Conservation (phyloP, 2,888 invertebrate genomes). For the Eledona agricola region DNA sequence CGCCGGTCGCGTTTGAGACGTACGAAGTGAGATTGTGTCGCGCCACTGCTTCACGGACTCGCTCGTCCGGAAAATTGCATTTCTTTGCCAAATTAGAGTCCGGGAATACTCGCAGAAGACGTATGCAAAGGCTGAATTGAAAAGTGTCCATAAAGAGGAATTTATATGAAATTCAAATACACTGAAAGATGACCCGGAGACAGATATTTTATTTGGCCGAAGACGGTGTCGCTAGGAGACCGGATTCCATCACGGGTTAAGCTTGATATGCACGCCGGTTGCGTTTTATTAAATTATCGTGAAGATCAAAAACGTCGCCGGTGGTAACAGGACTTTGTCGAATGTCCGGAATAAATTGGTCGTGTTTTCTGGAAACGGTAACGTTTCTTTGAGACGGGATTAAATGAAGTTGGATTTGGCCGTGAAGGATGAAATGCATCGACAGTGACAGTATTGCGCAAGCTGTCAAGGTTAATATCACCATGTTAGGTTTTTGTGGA, state of each 20-base stretch:
- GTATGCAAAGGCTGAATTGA: not conserved
- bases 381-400: not conserved
- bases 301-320: conserved; percentile 33
- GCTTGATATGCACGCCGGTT: conserved; percentile 29
- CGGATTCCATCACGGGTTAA: conserved; percentile 30
- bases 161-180: conserved; percentile 23
- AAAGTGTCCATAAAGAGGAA: conserved; percentile 13
- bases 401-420: conserved; percentile 2
- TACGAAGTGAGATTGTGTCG: too few species aligned
- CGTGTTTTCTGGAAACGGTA: conserved; percentile 9
- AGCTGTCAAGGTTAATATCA: conserved; percentile 23
- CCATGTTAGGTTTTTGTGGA: conserved; percentile 18
- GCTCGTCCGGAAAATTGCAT: too few species aligned
- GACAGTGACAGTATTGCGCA: conserved; percentile 15
- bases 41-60: too few species aligned
- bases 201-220: conserved; percentile 20
- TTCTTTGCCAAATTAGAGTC: too few species aligned
- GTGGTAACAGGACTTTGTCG: conserved; percentile 28
- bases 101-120: too few species aligned
- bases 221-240: conserved; percentile 30
- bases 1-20: too few species aligned
- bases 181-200: conserved; percentile 31
- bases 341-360: conserved; percentile 11
- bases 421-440: conserved; percentile 25
- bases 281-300: conserved; percentile 34